Base-by-base conservation (phyloP, 1,140 invertebrate genomes). In the Choristoneura fumiferana region DNA sequence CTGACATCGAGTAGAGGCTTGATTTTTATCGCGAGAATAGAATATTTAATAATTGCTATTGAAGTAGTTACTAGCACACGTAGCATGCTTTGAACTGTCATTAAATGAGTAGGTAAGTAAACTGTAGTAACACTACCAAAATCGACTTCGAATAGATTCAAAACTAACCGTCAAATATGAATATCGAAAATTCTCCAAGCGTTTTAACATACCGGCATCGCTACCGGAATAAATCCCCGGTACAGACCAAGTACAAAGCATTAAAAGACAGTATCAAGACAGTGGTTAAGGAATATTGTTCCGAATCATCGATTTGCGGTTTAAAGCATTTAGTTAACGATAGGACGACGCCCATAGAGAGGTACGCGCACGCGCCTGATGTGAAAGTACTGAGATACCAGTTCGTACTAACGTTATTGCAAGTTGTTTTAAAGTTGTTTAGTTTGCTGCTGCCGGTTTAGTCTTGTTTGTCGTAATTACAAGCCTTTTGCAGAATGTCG, bases 231-330 rank as follows among this genome's bases (percentile, higher is more conserved):
- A 67, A 58, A 15, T 35, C 63, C 45, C 35, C 37, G n/a, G 66
- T 62, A 54, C 64, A 67, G 8, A 71, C 62, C 0, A 75, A 73
- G 56, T 38, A 68, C 36, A 61, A 74, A 14, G 69, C 59, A 9
- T 59, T 85, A 4, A 81, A 77, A 57, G 67, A 77, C 53, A 82
- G 82, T 45, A 9, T 85, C 10, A 85, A 75, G 59, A 65, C 64
- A 0, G 65, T 88, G 22, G 78, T 71, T 34, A 83, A 73, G 65
- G 79, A 85, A 38, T 88, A 88, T 71, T 88, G 85, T 52, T 66
- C 71, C 10, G 82, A 88, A 56, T 87, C 85, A 34, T 88, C 82
- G 9, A 87, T 88, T 4, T 76, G 76, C 60, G 85, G 85, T n/a
- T 73, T 88, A 1, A 88, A 88, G 45, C 81, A 88, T 63, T 68